Base-by-base conservation (phyloP, 1,140 invertebrate genomes). In the Drosophila tani region DNA sequence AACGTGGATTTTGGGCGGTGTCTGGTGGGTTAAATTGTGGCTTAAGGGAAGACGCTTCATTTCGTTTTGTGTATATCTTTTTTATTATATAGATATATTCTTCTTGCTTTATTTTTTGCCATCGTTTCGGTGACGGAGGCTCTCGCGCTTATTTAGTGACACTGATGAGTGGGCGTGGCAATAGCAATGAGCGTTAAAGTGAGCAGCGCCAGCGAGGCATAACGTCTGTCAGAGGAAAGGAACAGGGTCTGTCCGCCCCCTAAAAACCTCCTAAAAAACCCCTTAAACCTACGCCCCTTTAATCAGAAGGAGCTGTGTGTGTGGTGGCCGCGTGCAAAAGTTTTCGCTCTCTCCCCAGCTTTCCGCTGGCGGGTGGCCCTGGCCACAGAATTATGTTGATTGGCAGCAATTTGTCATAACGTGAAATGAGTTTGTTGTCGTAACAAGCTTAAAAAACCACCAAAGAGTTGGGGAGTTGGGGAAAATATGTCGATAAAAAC, bases 401-500 rank as follows among this genome's bases (percentile, higher is more conserved):
- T 88, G 84, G 81, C 84, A 90, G 84, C 85, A 88, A 90, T 88
- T 88, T 88, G 84, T 88, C 84, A 88, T 90, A 90, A 87, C 81
- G 73, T 81, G 71, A 88, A 88, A 88, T 88, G 85, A 90, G 85
- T 88, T 88, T 87, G 84, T 87, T 87, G 84, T 88, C 84, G 84
- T 87, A 87, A 87, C 84, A 87, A 75, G 84, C 84, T 86, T 82
- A 79, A 87, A 79, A 83, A 88, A 78, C 67, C 63, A 21, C 59
- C 56, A 21, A 38, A 43, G 43, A 15, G 32, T 46, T 17, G 19
- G 53, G 19, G 53, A 51, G 75, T 65, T 43, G 67, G 49, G 19
- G 21, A 45, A 85, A 88, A 88, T 88, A 90, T 88, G 78, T 84
- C 84, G 85, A 88, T 88, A 88, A 88, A 88, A 88, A 88, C 85